Base-by-base conservation (phyloP, 2,113 vertebrate species). In the Paramormyrops kingsleyae region DNA sequence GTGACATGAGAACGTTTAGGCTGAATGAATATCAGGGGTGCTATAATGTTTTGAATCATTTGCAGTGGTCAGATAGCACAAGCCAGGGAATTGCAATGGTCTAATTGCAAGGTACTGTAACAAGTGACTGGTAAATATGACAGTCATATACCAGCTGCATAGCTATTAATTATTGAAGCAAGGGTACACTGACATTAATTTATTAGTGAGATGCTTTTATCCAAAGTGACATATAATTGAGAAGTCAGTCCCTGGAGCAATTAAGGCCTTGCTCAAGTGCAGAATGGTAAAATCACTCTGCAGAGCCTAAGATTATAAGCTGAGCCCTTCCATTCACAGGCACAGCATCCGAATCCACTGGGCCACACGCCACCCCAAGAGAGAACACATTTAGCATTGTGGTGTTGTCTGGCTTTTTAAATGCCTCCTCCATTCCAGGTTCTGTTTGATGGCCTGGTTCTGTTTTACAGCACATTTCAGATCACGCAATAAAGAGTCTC, bases 391-490 rank as follows among this genome's bases (percentile, higher is more conserved):
- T 44, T 83, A 84, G 10, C 74, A 9, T 24, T 42, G 39, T 53
- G 5, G 9, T 56, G 49, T 52, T 24, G 9, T 89, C 17, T 89
- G 88, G 92, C 90, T 91, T 92, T 92, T 89, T 83, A 92, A 88
- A 87, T 92, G 90, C 93, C 92, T 90, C 49, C 10, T 90, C 5
- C 87, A 90, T 92, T 94, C 92, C 94, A 93, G 88, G 87, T n/a
- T 49, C 62, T 80, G 89, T 90, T 92, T 94, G 92, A 91, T 92
- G 92, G 93, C 92, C 12, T 2, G 50, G 89, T 88, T 85, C 90
- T 89, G 90, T 92, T 94, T 93, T 93, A 94, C 89, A 80, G 89
- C 27, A 47, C 83, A 39, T 90, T 88, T 88, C 7, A 49, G 92
- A 91, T 94, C 92, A 92, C 85, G 80, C 88, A 90, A 90, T n/a